Evolutionary conservation across 2,888 invertebrate genomes (phyloP), one percentile per base, ranked within the genome.

Genomic region (Epirrhoe tristata): DNA sequence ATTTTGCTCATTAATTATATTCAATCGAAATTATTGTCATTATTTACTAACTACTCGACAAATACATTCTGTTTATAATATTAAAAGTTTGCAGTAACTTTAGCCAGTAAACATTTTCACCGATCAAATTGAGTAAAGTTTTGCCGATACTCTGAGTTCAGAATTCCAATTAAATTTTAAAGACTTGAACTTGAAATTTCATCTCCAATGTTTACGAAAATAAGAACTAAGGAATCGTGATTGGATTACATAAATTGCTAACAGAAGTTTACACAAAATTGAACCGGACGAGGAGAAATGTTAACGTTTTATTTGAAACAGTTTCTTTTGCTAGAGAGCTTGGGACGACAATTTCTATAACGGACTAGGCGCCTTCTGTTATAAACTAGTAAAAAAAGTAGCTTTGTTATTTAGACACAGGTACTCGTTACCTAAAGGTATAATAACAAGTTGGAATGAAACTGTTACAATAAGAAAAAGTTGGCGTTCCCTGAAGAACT

Each of bases 401-500:
- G 14, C 16, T 46, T 5, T 24, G 55, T 55, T 55, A 55, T 39
- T 51, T 56, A 60, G 69, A 67, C 62, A 63, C 31, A 62, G 62
- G 69, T 66, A 51, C 50, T 62, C 56, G 69, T 74, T 68, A 70
- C 67, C 53, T 65, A 67, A 67, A 66, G 53, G 52, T 64, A 69
- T 54, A 67, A 67, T 72, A 75, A 75, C 67, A 73, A 70, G 71
- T 74, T 67, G 60, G 58, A 70, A 74, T 57, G 68, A 68, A 75
- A 74, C 67, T 71, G 57, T 70, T 63, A 71, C 70, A 66, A 63
- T 62, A 72, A 76, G 72, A 77, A 81, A 81, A 81, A 81, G 78
- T 80, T 77, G 73, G 43, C 73, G 69, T 76, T 77, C 74, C 48
- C 71, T 71, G 69, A 69, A 74, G 66, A 82, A 85, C 80, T 86